Percentiles rank a stretch among this genome's conserved stretches.
Conservation (phyloP, 2,888 invertebrate genomes). For the Sturmia bella region DNA sequence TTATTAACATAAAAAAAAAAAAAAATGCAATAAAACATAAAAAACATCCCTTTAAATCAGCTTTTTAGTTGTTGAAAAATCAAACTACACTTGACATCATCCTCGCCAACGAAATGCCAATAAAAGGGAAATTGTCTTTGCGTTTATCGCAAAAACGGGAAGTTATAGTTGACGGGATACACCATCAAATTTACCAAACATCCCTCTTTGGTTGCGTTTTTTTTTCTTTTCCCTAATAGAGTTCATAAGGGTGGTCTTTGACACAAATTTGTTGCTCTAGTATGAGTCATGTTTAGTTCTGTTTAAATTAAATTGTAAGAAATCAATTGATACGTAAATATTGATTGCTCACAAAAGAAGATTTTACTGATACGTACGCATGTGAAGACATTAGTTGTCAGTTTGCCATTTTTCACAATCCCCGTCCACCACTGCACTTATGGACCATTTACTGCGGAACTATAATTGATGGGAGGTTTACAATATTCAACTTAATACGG, state of each 20-base stretch:
- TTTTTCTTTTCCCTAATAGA: neutral
- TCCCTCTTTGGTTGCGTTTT: neutral
- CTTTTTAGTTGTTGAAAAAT: conserved; percentile 20
- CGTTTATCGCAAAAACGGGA: conserved; percentile 42
- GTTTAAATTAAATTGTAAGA: conserved; percentile 57
- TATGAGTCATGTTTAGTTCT: conserved; percentile 62
- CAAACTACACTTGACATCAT: conserved; percentile 57
- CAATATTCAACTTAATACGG: too few relatives aligned
- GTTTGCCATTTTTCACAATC: too few relatives aligned
- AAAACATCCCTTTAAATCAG: conserved; percentile 29
- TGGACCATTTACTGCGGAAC: too few relatives aligned
- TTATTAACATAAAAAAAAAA: conserved; percentile 13
- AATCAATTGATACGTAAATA: conserved; percentile 64
- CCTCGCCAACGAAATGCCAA: conserved; percentile 16
- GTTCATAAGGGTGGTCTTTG: conserved; percentile 42
- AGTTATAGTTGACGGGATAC: conserved; percentile 30
- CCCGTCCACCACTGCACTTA: too few relatives aligned
- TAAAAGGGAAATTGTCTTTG: conserved; percentile 40
- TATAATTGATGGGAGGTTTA: too few relatives aligned
- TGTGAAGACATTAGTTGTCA: too few relatives aligned
- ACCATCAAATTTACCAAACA: conserved; percentile 22
- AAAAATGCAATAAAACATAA: conserved; percentile 5
- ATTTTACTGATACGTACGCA: conserved; percentile 9
- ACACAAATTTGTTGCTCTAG: conserved; percentile 13
- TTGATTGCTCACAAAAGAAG: conserved; percentile 31